These are phyloP conservation scores for Leucosticte australis DNA, from an alignment of 2,113 vertebrate species.

Conservation along the genomic window DNA sequence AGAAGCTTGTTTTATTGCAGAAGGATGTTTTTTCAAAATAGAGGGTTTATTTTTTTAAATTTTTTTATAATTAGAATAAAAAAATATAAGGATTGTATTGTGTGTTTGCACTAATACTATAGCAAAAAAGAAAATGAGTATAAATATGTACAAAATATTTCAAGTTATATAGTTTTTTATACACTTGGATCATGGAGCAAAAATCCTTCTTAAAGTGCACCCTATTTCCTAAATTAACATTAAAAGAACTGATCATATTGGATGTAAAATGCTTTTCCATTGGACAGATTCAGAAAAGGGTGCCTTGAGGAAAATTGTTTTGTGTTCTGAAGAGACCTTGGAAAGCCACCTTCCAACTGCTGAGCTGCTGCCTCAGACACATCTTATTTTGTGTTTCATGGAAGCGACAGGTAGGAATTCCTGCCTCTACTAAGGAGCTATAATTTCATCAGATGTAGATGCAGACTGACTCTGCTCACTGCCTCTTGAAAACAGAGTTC, in stretches of 20 bases:
- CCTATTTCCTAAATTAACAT: not conserved
- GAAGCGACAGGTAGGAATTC: not conserved
- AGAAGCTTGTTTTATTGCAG: not conserved
- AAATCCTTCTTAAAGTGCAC: not conserved
- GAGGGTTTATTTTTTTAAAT: not conserved
- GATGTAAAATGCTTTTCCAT: not conserved
- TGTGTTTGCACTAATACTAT: not conserved
- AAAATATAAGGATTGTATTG: not conserved
- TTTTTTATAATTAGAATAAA: not conserved
- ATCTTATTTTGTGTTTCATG: not conserved
- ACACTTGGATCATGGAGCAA: not conserved
- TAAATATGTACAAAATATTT: not conserved
- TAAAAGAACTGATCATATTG: not conserved
- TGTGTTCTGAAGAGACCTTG: not conserved
- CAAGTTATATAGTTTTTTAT: not conserved
- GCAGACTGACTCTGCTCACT: not conserved
- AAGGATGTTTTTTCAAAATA: not conserved
- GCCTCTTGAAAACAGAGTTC: not conserved
- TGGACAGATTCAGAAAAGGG: not conserved
- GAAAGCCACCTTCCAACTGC: not conserved
- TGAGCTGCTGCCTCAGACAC: not conserved
- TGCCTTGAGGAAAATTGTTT: not conserved
- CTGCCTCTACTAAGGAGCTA: not conserved
- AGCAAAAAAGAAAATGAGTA: not conserved
- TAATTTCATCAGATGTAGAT: not conserved